Base-by-base conservation (phyloP, 1,140 invertebrate genomes). In the Trigoniulus corallinus region DNA sequence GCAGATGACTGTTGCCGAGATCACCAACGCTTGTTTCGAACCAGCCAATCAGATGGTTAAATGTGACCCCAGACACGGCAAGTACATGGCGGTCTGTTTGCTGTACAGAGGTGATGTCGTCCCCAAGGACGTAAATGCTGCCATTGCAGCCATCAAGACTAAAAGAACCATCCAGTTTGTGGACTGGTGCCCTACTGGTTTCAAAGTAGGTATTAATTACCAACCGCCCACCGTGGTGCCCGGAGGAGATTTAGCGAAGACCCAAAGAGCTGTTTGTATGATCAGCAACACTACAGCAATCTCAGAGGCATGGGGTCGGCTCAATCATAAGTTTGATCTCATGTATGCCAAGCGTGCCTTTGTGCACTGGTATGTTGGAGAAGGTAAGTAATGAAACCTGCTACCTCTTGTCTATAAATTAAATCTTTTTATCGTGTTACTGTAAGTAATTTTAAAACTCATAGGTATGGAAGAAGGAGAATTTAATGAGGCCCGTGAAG, bases 11-110 rank as follows among this genome's bases (percentile, higher is more conserved):
- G 82, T 85, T 12, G 73, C 76, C 20, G 82, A 86, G 64, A 84
- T 86, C 53, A 86, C 83, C 42, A 84, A 84, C 62, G 77, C 79
- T 29, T 84, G 81, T 66, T 85, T 86, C 60, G 82, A 87, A 58
- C 80, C 82, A 15, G 77, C 78, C 21, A 86, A 84, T 64, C 82
- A 86, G 70, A 84, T 88, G 82, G 79, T 87, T 0, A 87, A 85
- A 20, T 80, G 78, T 55, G 74, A 80, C 59, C 77, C 76, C 13
- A 66, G 72, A 37, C 65, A 74, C 48, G 77, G 76, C 39, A 78
- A 78, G 60, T 79, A 79, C 64, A 72, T 72, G 72, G 69, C 71
- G 23, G 70, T 68, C 52, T 73, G 71, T 56, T 55, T 70, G 25
- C 55, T 70, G 10, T 70, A 70, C 53, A 51, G 66, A 21, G 68